Conservation (phyloP, 2,888 invertebrate species). For the Alitta virens region DNA sequence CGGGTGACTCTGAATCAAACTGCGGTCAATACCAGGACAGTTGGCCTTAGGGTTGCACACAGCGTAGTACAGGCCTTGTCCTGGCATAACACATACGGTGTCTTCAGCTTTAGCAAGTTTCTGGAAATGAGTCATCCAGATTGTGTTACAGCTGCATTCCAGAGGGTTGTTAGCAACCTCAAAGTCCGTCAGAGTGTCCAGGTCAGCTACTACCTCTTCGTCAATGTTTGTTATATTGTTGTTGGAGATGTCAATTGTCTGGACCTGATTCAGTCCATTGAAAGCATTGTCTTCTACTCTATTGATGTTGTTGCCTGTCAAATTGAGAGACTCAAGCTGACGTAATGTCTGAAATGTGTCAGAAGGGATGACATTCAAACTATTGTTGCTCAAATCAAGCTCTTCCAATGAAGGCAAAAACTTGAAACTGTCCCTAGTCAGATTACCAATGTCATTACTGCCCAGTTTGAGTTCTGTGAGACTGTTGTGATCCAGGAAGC, state of each 20-base stretch:
- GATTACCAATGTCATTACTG: background rate
- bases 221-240: background rate
- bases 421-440: background rate
- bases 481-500: background rate
- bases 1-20: background rate
- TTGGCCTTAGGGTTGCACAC: background rate
- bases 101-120: background rate
- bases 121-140: background rate
- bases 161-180: background rate
- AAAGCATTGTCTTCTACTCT: background rate
- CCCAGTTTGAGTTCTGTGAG: background rate
- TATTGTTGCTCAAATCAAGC: background rate
- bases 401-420: background rate
- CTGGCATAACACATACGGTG: background rate
- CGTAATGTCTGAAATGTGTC: background rate
- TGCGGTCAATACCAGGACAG: background rate
- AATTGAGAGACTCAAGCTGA: background rate
- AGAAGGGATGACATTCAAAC: background rate
- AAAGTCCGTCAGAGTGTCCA: background rate
- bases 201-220: background rate
- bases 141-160: background rate
- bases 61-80: background rate
- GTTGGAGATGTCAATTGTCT: background rate
- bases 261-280: background rate
- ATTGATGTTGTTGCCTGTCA: background rate